Conservation (phyloP, 2,113 vertebrate species). For the Nibea coibor region DNA sequence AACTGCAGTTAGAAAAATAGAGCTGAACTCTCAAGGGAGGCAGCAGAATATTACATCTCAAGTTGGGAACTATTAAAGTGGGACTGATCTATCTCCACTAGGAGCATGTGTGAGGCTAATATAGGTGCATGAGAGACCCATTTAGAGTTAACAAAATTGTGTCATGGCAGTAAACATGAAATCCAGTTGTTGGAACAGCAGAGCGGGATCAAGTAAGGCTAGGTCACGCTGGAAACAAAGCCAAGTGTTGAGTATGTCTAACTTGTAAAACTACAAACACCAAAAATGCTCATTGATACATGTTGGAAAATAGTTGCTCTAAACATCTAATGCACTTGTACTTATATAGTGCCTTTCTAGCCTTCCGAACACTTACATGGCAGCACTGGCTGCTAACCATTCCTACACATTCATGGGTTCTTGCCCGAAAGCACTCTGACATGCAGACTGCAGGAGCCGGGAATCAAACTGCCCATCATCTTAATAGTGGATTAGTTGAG, state of each 20-base stretch:
- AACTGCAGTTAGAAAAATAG: slow-evolving; percentile 38
- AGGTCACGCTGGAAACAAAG: no score
- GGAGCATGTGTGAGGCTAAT: slow-evolving; percentile 19
- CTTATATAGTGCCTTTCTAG: no score
- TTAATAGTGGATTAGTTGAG: no score
- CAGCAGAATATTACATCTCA: background rate
- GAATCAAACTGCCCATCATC: no score
- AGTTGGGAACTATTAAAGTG: background rate
- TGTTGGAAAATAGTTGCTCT: no score
- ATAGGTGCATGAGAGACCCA: slow-evolving; percentile 1
- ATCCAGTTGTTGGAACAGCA: background rate
- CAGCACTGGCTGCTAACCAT: no score
- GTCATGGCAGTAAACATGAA: background rate
- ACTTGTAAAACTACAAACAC: background rate
- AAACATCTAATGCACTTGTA: no score
- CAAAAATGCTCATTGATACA: background rate
- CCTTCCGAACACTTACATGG: no score
- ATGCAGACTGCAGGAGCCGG: no score
- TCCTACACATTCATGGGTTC: no score
- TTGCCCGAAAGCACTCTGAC: no score
- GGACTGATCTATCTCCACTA: background rate
- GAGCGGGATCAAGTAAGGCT: background rate
- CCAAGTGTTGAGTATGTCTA: no score
- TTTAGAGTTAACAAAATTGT: slow-evolving; percentile 10
- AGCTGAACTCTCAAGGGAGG: slow-evolving; percentile 26